phyloP scores from a whole-genome alignment of 2,113 vertebrate species.

The Varanus komodoensis region DNA sequence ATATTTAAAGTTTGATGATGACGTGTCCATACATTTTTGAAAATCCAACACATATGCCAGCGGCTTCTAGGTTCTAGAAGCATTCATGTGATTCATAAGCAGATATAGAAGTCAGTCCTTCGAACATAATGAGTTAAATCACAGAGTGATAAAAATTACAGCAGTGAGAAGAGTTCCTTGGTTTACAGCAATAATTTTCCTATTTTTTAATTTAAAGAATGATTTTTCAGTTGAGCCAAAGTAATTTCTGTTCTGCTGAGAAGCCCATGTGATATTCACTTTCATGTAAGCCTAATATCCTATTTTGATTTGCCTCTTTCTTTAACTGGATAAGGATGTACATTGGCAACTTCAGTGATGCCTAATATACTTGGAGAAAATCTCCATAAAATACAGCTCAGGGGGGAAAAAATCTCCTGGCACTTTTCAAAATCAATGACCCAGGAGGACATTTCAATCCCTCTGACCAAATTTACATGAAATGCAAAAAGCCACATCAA shows the following conservation, averaged over 20 bases:
- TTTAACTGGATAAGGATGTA: background rate
- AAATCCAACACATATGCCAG: no score
- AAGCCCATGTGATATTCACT: background rate
- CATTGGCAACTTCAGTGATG: background rate
- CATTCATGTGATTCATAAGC: background rate
- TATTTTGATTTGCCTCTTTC: slow-evolving; percentile 14
- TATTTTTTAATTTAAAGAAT: background rate
- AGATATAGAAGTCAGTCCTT: background rate
- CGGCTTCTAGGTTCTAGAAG: background rate
- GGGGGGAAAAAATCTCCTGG: background rate
- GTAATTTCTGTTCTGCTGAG: background rate
- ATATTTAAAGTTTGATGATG: no score
- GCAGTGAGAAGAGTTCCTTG: background rate
- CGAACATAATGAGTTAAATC: background rate
- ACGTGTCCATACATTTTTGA: background rate
- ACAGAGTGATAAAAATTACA: background rate
- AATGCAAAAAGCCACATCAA: background rate
- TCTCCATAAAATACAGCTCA: background rate
- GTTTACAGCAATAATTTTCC: background rate
- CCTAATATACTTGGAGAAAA: background rate
- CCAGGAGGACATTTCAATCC: background rate
- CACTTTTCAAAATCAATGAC: slow-evolving; percentile 16
- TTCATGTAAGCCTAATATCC: background rate
- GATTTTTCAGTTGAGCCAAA: background rate
- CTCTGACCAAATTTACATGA: background rate